Evolutionary conservation across 2,113 vertebrate genomes (phyloP), one percentile per base, ranked within the genome.

Genomic region (Vimba vimba): DNA sequence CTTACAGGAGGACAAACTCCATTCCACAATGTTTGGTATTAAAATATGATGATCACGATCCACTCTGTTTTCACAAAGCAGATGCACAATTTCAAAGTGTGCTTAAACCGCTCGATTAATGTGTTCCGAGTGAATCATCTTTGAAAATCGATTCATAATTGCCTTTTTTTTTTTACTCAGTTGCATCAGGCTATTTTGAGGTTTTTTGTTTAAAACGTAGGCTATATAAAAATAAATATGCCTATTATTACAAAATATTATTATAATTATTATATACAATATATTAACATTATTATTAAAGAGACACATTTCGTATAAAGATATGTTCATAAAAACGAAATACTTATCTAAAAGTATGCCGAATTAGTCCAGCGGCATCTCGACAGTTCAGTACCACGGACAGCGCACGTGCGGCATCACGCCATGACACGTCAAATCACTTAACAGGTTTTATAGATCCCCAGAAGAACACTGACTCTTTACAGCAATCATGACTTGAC

Each of bases 371-470:
- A 7, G 39, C 27, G 30, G 6, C 30, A 52, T 11, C 57, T 84
- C 57, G 19, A 43, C 25, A 43, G 27, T 94, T 95, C 95, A 95
- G 95, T 89, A 95, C 95, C 94, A 90, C 86, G 94, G 95, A 95
- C 93, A 95, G 95, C 94, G 93, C 85, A 50, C 81, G 30, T 21
- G 55, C 19, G 21, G 43, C 66, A 90, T 55, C 21, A 36, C 11
- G 30, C 8, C 12, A 43, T 9, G 43, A 43, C 43, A 57, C 60
- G 55, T 84, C 45, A 27, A 73, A 69, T n/a, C 6, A 55, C 1
- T 45, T n/a, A 25, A 15, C 71, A 12, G 10, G 57, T 2, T n/a
- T 45, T 55, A 21, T 21, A 66, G 25, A 64, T 19, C 47, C 1
- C 0, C 19, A 30, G 25, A 30, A 13, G 23, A 60, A 52, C 9